phyloP scores from a whole-genome alignment of 2,113 vertebrate genomes.

The Myrmophylax atrothorax region DNA sequence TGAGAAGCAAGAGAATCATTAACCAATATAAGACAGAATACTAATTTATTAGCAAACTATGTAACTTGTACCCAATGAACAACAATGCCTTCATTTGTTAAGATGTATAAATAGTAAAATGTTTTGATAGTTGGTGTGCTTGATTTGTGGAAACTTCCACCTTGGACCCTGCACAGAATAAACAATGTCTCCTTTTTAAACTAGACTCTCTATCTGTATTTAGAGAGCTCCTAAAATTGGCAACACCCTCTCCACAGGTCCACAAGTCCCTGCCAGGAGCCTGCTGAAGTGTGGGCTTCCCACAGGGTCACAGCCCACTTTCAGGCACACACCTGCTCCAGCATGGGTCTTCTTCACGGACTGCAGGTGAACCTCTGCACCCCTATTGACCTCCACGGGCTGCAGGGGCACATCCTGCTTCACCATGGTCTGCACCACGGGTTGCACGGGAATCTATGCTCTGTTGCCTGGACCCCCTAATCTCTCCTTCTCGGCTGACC shows the following conservation, averaged over 20 bases:
- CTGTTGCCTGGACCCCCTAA: neutral
- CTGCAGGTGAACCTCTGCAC: neutral
- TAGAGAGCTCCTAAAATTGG: neutral
- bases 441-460: neutral
- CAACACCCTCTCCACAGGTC: neutral
- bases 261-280: neutral
- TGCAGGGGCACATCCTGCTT: neutral
- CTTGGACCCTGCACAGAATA: neutral
- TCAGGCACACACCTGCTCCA: neutral
- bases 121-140: neutral
- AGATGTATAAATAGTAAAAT: neutral
- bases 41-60: neutral
- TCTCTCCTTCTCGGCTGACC: neutral
- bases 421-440: neutral
- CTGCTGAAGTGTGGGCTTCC: neutral
- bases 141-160: neutral
- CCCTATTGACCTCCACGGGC: neutral
- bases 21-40: neutral
- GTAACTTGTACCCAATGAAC: neutral
- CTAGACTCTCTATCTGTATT: neutral
- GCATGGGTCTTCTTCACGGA: neutral
- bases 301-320: neutral
- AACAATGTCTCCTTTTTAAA: neutral
- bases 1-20: neutral
- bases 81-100: neutral